Conservation (phyloP, 2,888 invertebrate species). For the Pediacus dermestoides region DNA sequence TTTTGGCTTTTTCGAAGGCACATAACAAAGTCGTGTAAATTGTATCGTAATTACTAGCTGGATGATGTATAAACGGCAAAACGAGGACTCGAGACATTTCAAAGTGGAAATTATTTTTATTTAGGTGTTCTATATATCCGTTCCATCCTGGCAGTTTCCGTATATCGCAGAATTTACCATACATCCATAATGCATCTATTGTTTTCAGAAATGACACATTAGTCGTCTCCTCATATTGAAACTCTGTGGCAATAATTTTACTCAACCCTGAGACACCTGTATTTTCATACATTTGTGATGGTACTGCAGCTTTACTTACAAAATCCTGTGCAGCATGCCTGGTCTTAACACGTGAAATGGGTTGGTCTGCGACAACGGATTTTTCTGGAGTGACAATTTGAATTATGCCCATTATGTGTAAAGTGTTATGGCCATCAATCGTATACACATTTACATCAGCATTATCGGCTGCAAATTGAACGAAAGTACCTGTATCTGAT, state of each 20-base stretch:
- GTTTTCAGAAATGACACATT: conserved; percentile 16
- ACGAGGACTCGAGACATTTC: conserved; percentile 14
- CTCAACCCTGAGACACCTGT: conserved; percentile 26
- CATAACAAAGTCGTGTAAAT: conserved; percentile 21
- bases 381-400: conserved; percentile 31
- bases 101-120: conserved; percentile 16
- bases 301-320: conserved; percentile 22
- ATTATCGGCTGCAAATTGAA: conserved; percentile 36
- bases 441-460: conserved; percentile 38
- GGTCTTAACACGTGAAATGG: conserved; percentile 20
- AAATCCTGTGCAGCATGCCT: conserved; percentile 20
- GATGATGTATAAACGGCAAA: conserved; percentile 22
- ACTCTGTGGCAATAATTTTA: conserved; percentile 28
- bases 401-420: conserved; percentile 36
- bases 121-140: conserved; percentile 27
- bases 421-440: conserved; percentile 32
- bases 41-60: conserved; percentile 23
- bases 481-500: conserved; percentile 28
- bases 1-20: conserved; percentile 17
- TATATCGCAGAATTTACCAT: conserved; percentile 30
- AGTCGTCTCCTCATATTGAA: conserved; percentile 28
- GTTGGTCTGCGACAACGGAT: conserved; percentile 24
- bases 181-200: conserved; percentile 31
- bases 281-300: conserved; percentile 19
- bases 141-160: conserved; percentile 19